Evolutionary conservation across 2,797 vertebrate genomes (phyloP).

Genomic region (Sphaeramia orbicularis): DNA sequence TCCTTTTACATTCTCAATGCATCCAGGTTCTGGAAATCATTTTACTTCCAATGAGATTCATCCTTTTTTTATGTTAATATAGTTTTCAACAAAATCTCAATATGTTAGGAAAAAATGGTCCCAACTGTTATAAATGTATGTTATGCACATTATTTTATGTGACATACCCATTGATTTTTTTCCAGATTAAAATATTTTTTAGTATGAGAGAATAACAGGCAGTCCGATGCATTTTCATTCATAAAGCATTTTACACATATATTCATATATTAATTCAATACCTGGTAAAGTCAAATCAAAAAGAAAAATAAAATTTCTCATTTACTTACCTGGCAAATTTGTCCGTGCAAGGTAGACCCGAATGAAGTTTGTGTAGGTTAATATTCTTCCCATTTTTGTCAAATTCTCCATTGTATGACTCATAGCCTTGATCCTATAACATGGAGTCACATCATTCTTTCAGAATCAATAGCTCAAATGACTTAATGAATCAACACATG

Average conservation of each 20-base stretch:
- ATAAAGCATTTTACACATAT: too few relatives aligned
- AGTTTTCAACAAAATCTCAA: too few relatives aligned
- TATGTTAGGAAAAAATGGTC: not conserved
- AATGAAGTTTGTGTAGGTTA: slow-evolving; percentile 54
- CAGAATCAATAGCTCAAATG: not conserved
- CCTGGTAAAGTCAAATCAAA: too few relatives aligned
- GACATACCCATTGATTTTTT: not conserved
- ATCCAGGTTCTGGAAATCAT: slow-evolving; percentile 35
- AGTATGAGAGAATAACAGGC: not conserved
- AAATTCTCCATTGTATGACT: slow-evolving; percentile 3
- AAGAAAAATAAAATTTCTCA: too few relatives aligned
- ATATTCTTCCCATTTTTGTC: not conserved
- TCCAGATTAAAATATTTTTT: not conserved
- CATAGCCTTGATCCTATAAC: slow-evolving; percentile 37
- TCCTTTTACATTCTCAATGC: slow-evolving; percentile 26
- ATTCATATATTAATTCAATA: too few relatives aligned
- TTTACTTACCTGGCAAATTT: slow-evolving; percentile 41
- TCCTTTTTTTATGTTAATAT: not conserved
- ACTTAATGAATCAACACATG: too few relatives aligned
- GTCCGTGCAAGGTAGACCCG: slow-evolving; percentile 45
- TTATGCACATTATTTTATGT: not conserved
- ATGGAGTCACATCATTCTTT: not conserved
- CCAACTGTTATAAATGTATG: too few relatives aligned
- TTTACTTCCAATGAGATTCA: too few relatives aligned
- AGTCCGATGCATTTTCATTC: too few relatives aligned